Evolutionary conservation across 2,113 vertebrate genomes (phyloP).

Genomic region (Callocephalon fimbriatum): DNA sequence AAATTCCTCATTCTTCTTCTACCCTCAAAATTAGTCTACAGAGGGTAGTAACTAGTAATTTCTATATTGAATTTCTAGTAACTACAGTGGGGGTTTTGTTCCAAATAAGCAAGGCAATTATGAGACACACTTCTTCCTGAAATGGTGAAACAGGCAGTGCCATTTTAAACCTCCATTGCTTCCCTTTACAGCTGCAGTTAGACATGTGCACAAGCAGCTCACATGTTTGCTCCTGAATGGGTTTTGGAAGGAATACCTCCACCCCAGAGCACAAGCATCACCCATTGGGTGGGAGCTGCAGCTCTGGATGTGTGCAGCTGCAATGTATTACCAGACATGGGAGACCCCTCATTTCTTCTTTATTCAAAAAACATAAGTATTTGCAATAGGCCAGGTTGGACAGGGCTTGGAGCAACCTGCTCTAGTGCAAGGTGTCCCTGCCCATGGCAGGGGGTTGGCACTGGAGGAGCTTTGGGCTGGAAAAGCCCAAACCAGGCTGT

Average conservation of each 20-base stretch:
- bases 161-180: not conserved
- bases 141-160: not conserved
- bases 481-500: not conserved
- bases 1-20: conserved; percentile 53
- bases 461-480: not conserved
- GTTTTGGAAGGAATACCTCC: not conserved
- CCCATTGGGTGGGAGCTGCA: not conserved
- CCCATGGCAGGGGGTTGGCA: not conserved
- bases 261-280: not conserved
- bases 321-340: accelerated
- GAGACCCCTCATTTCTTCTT: not conserved
- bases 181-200: not conserved
- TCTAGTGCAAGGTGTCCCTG: not conserved
- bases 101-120: conserved; percentile 48
- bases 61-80: conserved; percentile 59
- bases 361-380: not conserved
- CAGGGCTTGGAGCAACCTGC: not conserved
- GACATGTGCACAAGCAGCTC: not conserved
- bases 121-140: not conserved
- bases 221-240: not conserved
- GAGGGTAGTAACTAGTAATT: conserved; percentile 46
- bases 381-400: not conserved
- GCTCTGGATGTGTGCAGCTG: not conserved
- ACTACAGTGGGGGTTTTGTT: conserved; percentile 22
- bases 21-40: conserved; percentile 62